Conservation (phyloP, 2,113 vertebrate species). For the Sceloporus tristichus region DNA sequence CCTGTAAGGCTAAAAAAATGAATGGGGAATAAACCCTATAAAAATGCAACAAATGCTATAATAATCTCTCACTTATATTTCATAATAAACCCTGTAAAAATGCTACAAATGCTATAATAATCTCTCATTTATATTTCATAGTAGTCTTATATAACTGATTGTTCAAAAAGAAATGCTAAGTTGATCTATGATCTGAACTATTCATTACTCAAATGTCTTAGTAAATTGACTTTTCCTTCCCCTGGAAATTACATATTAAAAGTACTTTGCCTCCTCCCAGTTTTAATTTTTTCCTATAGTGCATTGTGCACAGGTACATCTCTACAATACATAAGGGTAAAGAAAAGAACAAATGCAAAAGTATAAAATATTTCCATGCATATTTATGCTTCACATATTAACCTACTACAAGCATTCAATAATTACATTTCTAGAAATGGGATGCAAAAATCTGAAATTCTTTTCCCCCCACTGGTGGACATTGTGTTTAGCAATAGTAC, state of each 20-base stretch:
- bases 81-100: background rate
- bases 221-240: background rate
- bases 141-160: conserved; percentile 10
- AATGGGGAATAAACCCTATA: background rate
- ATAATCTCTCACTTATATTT: conserved; percentile 11
- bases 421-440: conserved; percentile 7
- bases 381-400: background rate
- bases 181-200: background rate
- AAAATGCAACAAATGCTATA: background rate
- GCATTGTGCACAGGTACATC: background rate
- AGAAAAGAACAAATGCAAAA: background rate
- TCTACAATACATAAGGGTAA: background rate
- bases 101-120: background rate
- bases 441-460: background rate
- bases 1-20: background rate
- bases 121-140: background rate
- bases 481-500: conserved; percentile 39
- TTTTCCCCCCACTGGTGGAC: background rate
- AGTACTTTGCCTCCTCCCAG: background rate
- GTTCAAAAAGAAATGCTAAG: no score
- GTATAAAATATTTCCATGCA: background rate
- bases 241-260: background rate
- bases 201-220: background rate
- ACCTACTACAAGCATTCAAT: background rate
- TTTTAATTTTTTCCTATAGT: background rate